These are phyloP conservation scores for Andrena minutula DNA, from an alignment of 2,888 invertebrate species.

Conservation along the genomic window DNA sequence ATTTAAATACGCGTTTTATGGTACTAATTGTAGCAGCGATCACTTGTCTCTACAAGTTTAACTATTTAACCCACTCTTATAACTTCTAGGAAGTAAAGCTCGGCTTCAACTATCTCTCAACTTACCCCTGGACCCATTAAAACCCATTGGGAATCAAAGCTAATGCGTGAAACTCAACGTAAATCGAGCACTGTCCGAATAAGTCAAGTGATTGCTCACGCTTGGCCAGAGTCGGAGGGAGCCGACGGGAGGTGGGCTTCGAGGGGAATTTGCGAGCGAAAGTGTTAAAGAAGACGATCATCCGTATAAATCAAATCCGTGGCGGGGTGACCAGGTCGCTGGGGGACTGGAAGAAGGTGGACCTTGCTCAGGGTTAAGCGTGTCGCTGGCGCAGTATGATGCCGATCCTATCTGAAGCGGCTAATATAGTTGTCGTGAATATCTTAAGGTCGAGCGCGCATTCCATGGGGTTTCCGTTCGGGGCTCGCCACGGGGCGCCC, in stretches of 20 bases:
- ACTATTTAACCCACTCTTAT: too few species aligned
- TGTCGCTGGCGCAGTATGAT: conserved; percentile 83
- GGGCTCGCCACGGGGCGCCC: conserved; percentile 83
- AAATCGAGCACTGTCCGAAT: not conserved
- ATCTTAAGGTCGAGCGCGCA: conserved; percentile 82
- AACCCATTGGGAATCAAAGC: too few species aligned
- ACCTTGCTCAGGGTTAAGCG: conserved; percentile 73
- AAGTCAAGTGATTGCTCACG: conserved; percentile 10
- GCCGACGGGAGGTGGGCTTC: conserved; percentile 14
- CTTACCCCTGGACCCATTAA: too few species aligned
- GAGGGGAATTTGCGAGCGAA: conserved; percentile 33
- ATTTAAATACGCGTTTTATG: too few species aligned
- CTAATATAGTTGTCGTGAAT: conserved; percentile 85
- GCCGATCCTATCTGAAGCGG: conserved; percentile 83
- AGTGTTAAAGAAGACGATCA: conserved; percentile 55
- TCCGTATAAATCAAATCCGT: conserved; percentile 51
- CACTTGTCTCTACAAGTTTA: too few species aligned
- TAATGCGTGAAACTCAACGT: too few species aligned
- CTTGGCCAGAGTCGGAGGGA: not conserved
- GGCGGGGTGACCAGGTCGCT: conserved; percentile 2
- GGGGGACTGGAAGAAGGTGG: conserved; percentile 34
- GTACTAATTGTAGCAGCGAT: too few species aligned
- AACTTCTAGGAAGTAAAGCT: too few species aligned
- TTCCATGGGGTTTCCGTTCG: conserved; percentile 81
- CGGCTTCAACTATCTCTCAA: too few species aligned